Percentiles rank a stretch among this genome's conserved stretches.
Conservation (phyloP, 2,888 invertebrate species). For the Nomada fabriciana region DNA sequence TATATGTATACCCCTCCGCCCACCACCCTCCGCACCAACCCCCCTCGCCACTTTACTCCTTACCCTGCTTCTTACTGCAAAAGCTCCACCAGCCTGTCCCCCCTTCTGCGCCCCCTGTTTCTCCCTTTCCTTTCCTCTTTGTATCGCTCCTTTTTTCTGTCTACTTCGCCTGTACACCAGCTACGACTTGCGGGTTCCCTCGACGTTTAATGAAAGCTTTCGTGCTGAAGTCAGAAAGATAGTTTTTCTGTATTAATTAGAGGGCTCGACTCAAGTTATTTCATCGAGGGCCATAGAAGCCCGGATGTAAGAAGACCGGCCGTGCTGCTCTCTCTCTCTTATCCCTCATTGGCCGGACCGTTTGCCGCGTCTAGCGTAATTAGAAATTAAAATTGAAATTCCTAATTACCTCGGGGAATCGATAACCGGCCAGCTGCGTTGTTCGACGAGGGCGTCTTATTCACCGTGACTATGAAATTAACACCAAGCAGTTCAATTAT, state of each 20-base stretch:
- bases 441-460: constrained; percentile 14
- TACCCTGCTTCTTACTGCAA: constrained; percentile 60
- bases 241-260: constrained; percentile 61
- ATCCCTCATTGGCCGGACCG: background rate
- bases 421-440: constrained; percentile 24
- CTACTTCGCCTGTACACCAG: background rate
- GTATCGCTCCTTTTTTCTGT: background rate
- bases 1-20: constrained; percentile 62
- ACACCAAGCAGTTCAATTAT: constrained; percentile 26
- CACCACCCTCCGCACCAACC: background rate
- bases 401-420: constrained; percentile 46
- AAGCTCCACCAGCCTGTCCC: constrained; percentile 43
- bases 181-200: constrained; percentile 28
- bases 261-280: constrained; percentile 33
- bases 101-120: background rate
- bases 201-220: constrained; percentile 61
- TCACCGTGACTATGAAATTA: constrained; percentile 32
- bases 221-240: constrained; percentile 31
- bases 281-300: constrained; percentile 19
- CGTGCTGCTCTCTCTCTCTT: background rate
- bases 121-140: background rate
- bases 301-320: background rate
- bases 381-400: constrained; percentile 55
- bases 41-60: constrained; percentile 55
- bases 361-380: constrained; percentile 28